phyloP scores from a whole-genome alignment of 2,113 vertebrate species.

The Phaethon lepturus region DNA sequence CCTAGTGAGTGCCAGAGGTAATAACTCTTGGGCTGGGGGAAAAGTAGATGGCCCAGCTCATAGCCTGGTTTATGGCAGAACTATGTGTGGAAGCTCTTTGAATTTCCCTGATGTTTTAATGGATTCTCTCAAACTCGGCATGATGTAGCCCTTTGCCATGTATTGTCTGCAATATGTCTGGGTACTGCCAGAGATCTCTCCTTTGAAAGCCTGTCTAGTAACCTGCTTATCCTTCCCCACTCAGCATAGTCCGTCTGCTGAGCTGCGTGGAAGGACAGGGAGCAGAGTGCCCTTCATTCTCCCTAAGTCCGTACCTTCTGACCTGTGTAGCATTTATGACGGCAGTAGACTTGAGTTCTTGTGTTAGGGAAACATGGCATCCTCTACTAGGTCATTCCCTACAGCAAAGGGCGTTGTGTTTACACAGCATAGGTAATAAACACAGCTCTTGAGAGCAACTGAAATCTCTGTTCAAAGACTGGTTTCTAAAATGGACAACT shows the following conservation, averaged over 20 bases:
- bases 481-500: neutral
- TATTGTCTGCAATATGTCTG: neutral
- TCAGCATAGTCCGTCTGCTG: neutral
- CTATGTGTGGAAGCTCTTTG: neutral
- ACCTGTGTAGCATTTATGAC: neutral
- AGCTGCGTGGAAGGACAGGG: neutral
- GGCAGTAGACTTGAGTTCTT: neutral
- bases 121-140: neutral
- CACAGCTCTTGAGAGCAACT: neutral
- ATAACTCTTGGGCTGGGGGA: neutral
- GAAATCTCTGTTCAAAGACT: neutral
- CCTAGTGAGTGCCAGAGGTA: neutral
- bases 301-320: neutral
- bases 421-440: neutral
- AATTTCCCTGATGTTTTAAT: neutral
- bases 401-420: neutral
- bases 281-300: neutral
- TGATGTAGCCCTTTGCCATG: neutral
- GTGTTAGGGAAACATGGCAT: neutral
- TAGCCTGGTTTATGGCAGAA: neutral
- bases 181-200: neutral
- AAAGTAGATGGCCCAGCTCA: neutral
- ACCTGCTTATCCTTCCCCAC: neutral
- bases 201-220: neutral
- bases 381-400: neutral